Conservation (phyloP, 2,888 invertebrate species). For the Lepidochrysops patricia region DNA sequence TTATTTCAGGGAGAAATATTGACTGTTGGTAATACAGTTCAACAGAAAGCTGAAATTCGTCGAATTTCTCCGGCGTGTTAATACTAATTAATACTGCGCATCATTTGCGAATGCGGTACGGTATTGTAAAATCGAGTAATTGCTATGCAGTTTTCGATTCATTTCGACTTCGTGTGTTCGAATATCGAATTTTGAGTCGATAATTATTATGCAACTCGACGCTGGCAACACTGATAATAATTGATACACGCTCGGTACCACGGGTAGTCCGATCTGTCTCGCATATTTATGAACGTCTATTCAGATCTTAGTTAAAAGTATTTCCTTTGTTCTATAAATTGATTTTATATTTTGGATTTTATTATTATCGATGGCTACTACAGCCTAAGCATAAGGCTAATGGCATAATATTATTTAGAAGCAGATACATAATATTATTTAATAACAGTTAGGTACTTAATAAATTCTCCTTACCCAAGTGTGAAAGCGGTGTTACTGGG, state of each 20-base stretch:
- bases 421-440: too few species aligned
- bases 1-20: neutral
- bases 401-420: too few species aligned
- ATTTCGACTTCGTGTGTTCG: slow-evolving; percentile 20
- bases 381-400: too few species aligned
- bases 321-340: neutral
- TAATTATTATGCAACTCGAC: slow-evolving; percentile 50
- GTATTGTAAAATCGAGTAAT: slow-evolving; percentile 17
- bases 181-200: slow-evolving; percentile 46
- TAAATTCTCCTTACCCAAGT: too few species aligned
- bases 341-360: too few species aligned
- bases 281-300: slow-evolving; percentile 36
- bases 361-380: too few species aligned
- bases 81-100: slow-evolving; percentile 18
- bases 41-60: slow-evolving; percentile 16
- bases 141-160: slow-evolving; percentile 17
- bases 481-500: too few species aligned
- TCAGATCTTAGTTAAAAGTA: neutral
- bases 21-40: neutral
- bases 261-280: slow-evolving; percentile 16
- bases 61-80: slow-evolving; percentile 14
- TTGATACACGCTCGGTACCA: slow-evolving; percentile 33
- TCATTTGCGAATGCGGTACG: slow-evolving; percentile 17
- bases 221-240: slow-evolving; percentile 40
- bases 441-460: too few species aligned